Evolutionary conservation across 92 coral and sea anemone genomes (phyloP), one percentile per base, ranked within the genome.

Genomic region (Epizoanthus ramosus): DNA sequence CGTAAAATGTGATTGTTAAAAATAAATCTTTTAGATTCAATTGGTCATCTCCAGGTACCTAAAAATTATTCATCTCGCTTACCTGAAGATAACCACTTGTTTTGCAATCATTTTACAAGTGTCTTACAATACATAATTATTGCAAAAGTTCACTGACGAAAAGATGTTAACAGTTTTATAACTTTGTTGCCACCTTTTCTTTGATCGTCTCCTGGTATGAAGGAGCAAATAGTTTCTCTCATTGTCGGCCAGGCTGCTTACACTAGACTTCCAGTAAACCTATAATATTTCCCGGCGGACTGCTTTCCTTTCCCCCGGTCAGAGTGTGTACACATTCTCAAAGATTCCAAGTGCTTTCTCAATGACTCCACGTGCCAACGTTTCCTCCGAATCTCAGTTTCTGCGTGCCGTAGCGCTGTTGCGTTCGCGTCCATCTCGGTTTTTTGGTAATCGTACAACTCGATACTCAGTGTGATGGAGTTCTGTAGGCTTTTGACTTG

Each of bases 341-440:
- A 61, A 60, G 82, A 77, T 21, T 75, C 84, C 83, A 91, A 84
- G 59, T 93, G 93, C 82, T 82, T 88, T 23, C 89, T 81, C 80
- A 90, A 47, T 15, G 91, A 88, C 12, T 91, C 89, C 0, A 93
- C 98, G 60, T 93, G 98, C 98, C 98, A 93, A 21, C 98, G 70
- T 57, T 93, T 93, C 12, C 98, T 64, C 37, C 89, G 71, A 57
- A 93, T 87, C 74, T 84, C 88, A 15, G 90, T 84, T 56, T 93
- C 98, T 23, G 90, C 75, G 19, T 53, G 84, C 47, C 73, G 93
- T 41, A 93, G 74, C 33, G 87, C 72, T n/a, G 76, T 24, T 12
- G 90, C 81, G 43, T 89, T 93, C 22, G 88, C 87, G 12, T 75
- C 69, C 60, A 88, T 91, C 73, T 93, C 95, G 21, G 84, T 21